A percentile compares a stretch with the other conserved stretches of the same genome.
phyloP scores from a whole-genome alignment of 1,140 invertebrate genomes.

The Drosophila ananassae region DNA sequence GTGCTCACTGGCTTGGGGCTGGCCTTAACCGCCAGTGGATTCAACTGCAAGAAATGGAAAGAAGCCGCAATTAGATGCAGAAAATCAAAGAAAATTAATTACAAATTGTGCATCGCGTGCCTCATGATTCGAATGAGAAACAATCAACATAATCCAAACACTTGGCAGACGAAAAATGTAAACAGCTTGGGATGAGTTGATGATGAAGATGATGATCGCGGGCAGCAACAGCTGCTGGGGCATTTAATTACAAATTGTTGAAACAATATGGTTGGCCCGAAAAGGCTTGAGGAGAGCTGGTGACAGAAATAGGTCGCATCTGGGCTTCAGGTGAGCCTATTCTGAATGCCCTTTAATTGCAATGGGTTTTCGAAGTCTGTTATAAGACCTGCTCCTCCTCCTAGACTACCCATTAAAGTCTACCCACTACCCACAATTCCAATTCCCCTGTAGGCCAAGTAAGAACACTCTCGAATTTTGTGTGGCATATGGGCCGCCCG shows the following conservation, averaged over 20 bases:
- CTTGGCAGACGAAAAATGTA: conserved; percentile 52
- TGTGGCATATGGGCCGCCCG: not conserved
- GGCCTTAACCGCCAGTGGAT: conserved; percentile 63
- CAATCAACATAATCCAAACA: conserved; percentile 55
- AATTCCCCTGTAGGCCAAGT: conserved; percentile 1
- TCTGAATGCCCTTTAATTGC: not conserved
- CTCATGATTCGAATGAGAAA: conserved; percentile 27
- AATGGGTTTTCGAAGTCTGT: too few species aligned
- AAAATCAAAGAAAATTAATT: conserved; percentile 45
- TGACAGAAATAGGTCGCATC: conserved; percentile 53
- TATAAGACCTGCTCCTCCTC: not conserved
- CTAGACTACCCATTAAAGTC: conserved; percentile 5
- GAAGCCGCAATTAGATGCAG: conserved; percentile 23
- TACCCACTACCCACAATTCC: not conserved
- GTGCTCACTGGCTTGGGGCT: conserved; percentile 36
- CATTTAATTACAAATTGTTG: conserved; percentile 26
- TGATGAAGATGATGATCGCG: not conserved
- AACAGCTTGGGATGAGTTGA: conserved; percentile 32
- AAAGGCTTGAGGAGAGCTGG: not conserved
- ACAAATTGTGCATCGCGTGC: conserved; percentile 61
- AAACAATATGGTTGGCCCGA: not conserved
- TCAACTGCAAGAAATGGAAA: conserved; percentile 47
- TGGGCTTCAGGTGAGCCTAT: conserved; percentile 2
- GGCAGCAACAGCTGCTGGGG: conserved; percentile 29
- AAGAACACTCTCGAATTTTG: conserved; percentile 6